Evolutionary conservation across 2,113 vertebrate species (phyloP).

Genomic region (Phyllostomus discolor): DNA sequence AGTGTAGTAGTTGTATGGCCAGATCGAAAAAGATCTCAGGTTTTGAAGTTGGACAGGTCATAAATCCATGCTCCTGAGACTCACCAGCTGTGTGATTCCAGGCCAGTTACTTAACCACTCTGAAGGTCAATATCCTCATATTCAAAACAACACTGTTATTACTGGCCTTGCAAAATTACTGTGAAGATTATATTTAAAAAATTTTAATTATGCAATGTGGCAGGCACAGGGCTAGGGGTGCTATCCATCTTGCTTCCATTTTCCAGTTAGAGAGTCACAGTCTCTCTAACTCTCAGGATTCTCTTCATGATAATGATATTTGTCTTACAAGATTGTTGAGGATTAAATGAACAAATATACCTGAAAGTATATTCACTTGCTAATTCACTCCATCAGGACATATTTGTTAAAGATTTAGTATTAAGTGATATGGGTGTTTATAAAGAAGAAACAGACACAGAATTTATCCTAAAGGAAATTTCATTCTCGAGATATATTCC

Average conservation of each 20-base stretch:
- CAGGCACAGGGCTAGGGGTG: neutral
- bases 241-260: neutral
- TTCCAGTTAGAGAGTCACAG: neutral
- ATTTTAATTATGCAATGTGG: neutral
- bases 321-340: neutral
- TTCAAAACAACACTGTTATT: neutral
- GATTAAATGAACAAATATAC: neutral
- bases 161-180: neutral
- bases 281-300: neutral
- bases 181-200: neutral
- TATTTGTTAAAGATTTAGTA: neutral
- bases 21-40: neutral
- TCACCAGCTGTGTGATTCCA: neutral
- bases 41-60: neutral
- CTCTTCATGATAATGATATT: neutral
- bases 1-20: neutral
- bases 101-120: neutral
- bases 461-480: neutral
- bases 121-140: neutral
- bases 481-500: neutral
- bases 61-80: neutral
- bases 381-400: neutral
- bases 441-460: neutral
- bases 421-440: neutral
- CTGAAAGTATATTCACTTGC: neutral